Evolutionary conservation across 1,140 invertebrate species (phyloP).

Genomic region (Saccostrea glomerata): DNA sequence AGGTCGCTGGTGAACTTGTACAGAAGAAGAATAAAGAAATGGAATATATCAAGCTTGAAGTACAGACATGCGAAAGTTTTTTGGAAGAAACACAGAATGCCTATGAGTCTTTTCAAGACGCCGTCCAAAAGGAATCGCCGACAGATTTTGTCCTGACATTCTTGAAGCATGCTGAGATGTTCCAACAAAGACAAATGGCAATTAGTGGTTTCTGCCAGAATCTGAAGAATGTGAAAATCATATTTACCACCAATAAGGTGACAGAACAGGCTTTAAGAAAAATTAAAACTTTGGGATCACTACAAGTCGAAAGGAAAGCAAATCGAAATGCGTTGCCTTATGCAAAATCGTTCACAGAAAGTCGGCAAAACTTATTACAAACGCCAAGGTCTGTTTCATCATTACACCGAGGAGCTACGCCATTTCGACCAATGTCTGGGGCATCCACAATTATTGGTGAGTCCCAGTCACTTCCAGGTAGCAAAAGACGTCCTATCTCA

Average conservation of each 20-base stretch:
- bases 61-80: slow-evolving; percentile 39
- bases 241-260: slow-evolving; percentile 22
- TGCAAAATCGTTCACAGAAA: slow-evolving; percentile 25
- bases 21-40: slow-evolving; percentile 46
- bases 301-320: slow-evolving; percentile 19
- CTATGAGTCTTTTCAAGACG: slow-evolving; percentile 29
- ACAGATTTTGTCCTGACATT: slow-evolving; percentile 26
- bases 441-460: not conserved
- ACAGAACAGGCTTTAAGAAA: slow-evolving; percentile 41
- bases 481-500: not conserved
- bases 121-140: slow-evolving; percentile 43
- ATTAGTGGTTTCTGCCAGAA: slow-evolving; percentile 22
- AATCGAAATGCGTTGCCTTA: slow-evolving; percentile 38
- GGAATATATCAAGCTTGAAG: slow-evolving; percentile 36
- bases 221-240: slow-evolving; percentile 44
- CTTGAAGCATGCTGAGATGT: slow-evolving; percentile 27
- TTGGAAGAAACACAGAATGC: slow-evolving; percentile 10
- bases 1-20: slow-evolving; percentile 41
- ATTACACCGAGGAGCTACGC: not conserved
- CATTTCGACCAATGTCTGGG: not conserved
- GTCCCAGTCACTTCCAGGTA: not conserved
- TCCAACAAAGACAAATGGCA: slow-evolving; percentile 38
- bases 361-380: not conserved
- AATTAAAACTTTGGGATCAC: slow-evolving; percentile 27
- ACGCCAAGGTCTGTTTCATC: slow-evolving; percentile 20